Percentiles rank a stretch among this genome's conserved stretches.
These are phyloP conservation scores for Liolophura sinensis DNA, from an alignment of 1,140 invertebrate species.

Conservation along the genomic window DNA sequence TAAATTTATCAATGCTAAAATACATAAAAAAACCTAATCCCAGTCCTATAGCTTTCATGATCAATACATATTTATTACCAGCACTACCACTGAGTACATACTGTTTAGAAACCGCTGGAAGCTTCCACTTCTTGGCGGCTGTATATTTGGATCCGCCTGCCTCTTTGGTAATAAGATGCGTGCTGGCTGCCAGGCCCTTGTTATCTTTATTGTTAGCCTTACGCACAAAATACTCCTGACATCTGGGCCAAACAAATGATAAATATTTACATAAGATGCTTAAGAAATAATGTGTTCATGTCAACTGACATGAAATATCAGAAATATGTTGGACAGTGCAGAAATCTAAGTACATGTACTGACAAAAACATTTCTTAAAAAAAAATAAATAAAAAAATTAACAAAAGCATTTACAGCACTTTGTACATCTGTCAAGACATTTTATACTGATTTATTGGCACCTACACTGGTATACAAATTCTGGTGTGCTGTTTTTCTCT, in stretches of 20 bases:
- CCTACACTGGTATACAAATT: background rate
- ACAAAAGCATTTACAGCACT: no score
- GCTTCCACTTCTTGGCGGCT: constrained; percentile 81
- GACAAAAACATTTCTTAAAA: no score
- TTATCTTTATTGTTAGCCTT: constrained; percentile 61
- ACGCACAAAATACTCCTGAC: constrained; percentile 69
- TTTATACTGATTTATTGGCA: no score
- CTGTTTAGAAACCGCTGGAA: constrained; percentile 73
- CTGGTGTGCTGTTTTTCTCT: constrained; percentile 4
- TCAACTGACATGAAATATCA: background rate
- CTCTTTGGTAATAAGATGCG: constrained; percentile 76
- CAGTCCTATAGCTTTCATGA: no score
- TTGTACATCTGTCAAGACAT: no score
- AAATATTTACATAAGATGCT: constrained; percentile 12
- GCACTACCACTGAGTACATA: constrained; percentile 23
- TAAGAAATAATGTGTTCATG: background rate
- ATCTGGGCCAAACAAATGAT: constrained; percentile 26
- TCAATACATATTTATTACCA: no score
- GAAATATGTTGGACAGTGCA: background rate
- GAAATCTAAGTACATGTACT: background rate
- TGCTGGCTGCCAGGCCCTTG: constrained; percentile 64
- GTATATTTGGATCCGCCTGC: constrained; percentile 78
- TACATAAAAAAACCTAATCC: no score
- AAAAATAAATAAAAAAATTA: no score
- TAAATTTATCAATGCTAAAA: no score